phyloP scores from a whole-genome alignment of 2,113 vertebrate species.

The human (Homo sapiens) region DNA sequence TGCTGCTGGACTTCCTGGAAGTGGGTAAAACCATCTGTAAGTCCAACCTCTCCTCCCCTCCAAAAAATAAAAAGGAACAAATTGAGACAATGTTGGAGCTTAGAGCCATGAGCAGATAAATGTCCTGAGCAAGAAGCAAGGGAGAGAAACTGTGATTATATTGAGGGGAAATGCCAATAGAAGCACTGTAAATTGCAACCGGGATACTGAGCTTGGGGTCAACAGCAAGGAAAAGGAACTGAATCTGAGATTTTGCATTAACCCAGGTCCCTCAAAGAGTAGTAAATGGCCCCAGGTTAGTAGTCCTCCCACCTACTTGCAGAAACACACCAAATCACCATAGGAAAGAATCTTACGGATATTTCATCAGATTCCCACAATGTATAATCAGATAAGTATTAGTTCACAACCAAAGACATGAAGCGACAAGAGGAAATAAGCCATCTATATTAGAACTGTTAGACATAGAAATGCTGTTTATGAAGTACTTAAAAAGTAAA shows the following conservation, averaged over 20 bases:
- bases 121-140: neutral
- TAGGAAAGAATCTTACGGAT: neutral
- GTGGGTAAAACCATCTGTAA: neutral
- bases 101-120: neutral
- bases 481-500: constrained; percentile 5
- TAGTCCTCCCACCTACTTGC: neutral
- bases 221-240: neutral
- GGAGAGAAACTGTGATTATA: neutral
- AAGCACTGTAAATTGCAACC: neutral
- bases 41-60: neutral
- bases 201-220: neutral
- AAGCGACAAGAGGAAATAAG: neutral
- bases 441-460: neutral
- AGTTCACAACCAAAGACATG: neutral
- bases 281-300: neutral
- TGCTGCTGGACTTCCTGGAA: neutral
- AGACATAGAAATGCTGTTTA: neutral
- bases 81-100: neutral
- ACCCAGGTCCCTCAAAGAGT: neutral
- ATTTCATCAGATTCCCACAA: neutral
- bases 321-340: neutral
- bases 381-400: neutral
- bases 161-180: neutral
- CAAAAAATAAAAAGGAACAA: neutral
- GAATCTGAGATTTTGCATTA: neutral